Evolutionary conservation across 2,113 vertebrate genomes (phyloP).

Genomic region (Myocastor coypus): DNA sequence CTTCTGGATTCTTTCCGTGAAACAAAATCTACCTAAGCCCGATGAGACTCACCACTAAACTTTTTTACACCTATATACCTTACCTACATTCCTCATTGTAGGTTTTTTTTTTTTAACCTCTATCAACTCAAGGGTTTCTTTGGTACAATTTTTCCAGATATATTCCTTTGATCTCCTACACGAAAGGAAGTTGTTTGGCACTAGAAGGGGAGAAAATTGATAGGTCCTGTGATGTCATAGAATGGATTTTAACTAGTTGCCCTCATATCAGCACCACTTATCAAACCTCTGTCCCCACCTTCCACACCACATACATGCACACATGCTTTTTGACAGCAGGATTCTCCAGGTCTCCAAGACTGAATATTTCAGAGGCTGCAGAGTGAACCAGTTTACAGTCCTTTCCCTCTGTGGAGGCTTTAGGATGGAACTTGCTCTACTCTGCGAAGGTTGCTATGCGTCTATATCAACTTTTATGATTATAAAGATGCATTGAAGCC

Average conservation of each 20-base stretch:
- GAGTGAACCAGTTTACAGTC: background rate
- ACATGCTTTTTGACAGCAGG: background rate
- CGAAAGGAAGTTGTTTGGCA: background rate
- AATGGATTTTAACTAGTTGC: constrained; percentile 6
- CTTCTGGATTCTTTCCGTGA: background rate
- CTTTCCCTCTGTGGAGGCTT: background rate
- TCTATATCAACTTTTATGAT: background rate
- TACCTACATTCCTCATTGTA: background rate
- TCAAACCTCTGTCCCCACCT: background rate
- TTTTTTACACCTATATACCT: background rate
- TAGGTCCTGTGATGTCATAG: background rate
- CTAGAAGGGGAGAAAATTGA: background rate
- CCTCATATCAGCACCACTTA: background rate
- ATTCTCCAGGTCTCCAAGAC: background rate
- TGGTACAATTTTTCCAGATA: constrained; percentile 42
- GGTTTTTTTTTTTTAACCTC: background rate
- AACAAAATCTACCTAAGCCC: background rate
- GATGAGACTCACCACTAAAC: background rate
- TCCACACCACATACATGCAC: background rate
- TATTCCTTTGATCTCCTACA: constrained; percentile 10
- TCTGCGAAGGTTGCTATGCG: background rate
- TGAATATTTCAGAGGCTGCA: background rate
- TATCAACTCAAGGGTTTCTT: constrained; percentile 44
- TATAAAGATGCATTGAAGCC: background rate
- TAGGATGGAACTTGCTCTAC: background rate